Conservation (phyloP, 1,140 invertebrate genomes). For the Popillia japonica region DNA sequence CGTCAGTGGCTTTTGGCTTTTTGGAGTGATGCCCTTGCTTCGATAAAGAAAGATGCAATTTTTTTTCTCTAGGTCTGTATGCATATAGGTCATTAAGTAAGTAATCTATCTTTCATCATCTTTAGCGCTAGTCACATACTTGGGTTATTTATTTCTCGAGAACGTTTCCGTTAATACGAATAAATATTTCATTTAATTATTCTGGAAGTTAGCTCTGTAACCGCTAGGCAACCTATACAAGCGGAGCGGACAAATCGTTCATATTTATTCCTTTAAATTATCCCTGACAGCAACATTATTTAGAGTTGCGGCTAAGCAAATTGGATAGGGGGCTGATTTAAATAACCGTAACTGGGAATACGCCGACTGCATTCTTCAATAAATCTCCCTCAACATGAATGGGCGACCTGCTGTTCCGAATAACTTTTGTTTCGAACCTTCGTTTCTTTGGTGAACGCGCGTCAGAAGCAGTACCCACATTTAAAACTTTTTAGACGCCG, state of each 20-base stretch:
- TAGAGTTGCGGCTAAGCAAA: constrained; percentile 27
- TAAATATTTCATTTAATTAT: constrained; percentile 16
- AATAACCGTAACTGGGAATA: constrained; percentile 25
- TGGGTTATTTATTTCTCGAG: too few species aligned
- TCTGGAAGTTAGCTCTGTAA: background rate
- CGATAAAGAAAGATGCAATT: too few species aligned
- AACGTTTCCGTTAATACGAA: background rate
- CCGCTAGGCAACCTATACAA: background rate
- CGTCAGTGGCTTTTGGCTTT: too few species aligned
- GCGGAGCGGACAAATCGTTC: background rate
- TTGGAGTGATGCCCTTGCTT: too few species aligned
- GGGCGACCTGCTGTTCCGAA: constrained; percentile 27
- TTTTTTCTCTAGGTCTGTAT: too few species aligned
- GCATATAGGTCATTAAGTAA: too few species aligned
- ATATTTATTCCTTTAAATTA: constrained; percentile 36
- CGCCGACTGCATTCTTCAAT: constrained; percentile 34
- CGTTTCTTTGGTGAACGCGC: constrained; percentile 11
- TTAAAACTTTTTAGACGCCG: constrained; percentile 28
- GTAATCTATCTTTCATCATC: too few species aligned
- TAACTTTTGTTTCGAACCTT: constrained; percentile 32
- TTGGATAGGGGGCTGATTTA: constrained; percentile 27
- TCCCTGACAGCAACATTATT: constrained; percentile 27
- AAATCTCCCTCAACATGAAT: constrained; percentile 33
- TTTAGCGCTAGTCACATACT: too few species aligned
- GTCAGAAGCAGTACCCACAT: constrained; percentile 3